Base-by-base conservation (phyloP, 2,888 invertebrate genomes). In the Anarsia innoxiella region DNA sequence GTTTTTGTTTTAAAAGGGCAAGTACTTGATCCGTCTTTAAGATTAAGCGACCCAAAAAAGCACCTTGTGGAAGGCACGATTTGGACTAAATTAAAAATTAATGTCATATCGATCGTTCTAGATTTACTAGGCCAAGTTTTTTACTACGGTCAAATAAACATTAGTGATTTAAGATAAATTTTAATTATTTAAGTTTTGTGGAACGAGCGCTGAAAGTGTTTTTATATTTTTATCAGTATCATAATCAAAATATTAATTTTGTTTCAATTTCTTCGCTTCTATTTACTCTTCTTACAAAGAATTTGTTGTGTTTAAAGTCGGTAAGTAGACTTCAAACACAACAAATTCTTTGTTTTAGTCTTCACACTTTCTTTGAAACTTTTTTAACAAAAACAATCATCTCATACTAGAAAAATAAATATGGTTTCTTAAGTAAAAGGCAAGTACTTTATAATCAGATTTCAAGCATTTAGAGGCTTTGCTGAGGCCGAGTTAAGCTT, bases 81-180 rank as follows among this genome's bases (percentile, higher is more conserved):
- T 63, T 65, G 48, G 61, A n/a, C 66, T 48, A 53, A 70, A 72
- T 74, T 67, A 65, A 67, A 70, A 66, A 64, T 58, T 49, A 57
- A 64, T 51, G n/a, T n/a, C 54, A 56, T 61, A 66, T 67, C 53
- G 52, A 44, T 44, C 52, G 60, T 55, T 66, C 61, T 48, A 67
- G 61, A 60, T 71, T 60, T 46, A 48, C 57, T 10, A 50, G 36
- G 42, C 42, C 40, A 44, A 41, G 36, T 46, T 43, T 45, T 44
- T 46, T 49, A 51, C 50, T 45, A 43, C 39, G 41, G 43, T 30
- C 41, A 39, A 42, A 37, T 40, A 39, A 40, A 28, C 27, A 25
- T 16, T 10, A 10, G 5, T 31, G 41, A 41, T 41, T 12, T 26
- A 9, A 11, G 27, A 36, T 40, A 33, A 30, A n/a, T 41, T 30